Percentiles rank a stretch among this genome's conserved stretches.
Conservation (phyloP, 2,888 invertebrate species). For the Oscheius myriophilus region DNA sequence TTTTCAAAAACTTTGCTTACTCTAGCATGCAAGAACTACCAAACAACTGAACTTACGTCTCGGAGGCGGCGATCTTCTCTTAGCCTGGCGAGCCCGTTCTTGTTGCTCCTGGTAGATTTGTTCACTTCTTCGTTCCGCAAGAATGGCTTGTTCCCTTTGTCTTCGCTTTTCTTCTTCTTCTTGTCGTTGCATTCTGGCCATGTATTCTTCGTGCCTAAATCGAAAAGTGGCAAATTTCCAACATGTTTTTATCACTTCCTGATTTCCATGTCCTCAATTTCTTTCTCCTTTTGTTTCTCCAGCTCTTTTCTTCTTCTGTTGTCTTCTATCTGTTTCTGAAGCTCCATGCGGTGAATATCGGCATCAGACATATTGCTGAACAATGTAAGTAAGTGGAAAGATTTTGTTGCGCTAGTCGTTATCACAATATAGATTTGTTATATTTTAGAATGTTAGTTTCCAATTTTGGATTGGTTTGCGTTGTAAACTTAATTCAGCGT, state of each 20-base stretch:
- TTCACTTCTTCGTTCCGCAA: slow-evolving; percentile 42
- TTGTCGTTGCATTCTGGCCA: slow-evolving; percentile 39
- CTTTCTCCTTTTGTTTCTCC: slow-evolving; percentile 56
- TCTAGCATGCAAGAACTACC: no score
- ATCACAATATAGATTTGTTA: no score
- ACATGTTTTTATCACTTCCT: slow-evolving; percentile 30
- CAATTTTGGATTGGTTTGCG: no score
- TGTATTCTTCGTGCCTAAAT: slow-evolving; percentile 44
- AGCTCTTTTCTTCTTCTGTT: slow-evolving; percentile 47
- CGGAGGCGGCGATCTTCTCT: slow-evolving; percentile 23
- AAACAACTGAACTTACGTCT: no score
- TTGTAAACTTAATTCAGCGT: no score
- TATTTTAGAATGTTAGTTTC: no score
- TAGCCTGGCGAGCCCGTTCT: slow-evolving; percentile 2
- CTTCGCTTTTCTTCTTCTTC: slow-evolving; percentile 46
- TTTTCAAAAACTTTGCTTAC: no score
- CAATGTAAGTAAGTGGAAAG: no score
- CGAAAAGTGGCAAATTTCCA: background rate
- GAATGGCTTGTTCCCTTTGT: slow-evolving; percentile 41
- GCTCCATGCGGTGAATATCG: slow-evolving; percentile 50
- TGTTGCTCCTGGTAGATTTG: slow-evolving; percentile 43
- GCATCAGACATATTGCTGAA: slow-evolving; percentile 24
- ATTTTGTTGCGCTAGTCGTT: no score
- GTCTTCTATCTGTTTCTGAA: slow-evolving; percentile 58
- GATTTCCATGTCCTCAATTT: slow-evolving; percentile 54